A percentile compares a stretch with the other conserved stretches of the same genome.
Conservation (phyloP, 2,797 vertebrate genomes). For the Rhinatrema bivittatum region DNA sequence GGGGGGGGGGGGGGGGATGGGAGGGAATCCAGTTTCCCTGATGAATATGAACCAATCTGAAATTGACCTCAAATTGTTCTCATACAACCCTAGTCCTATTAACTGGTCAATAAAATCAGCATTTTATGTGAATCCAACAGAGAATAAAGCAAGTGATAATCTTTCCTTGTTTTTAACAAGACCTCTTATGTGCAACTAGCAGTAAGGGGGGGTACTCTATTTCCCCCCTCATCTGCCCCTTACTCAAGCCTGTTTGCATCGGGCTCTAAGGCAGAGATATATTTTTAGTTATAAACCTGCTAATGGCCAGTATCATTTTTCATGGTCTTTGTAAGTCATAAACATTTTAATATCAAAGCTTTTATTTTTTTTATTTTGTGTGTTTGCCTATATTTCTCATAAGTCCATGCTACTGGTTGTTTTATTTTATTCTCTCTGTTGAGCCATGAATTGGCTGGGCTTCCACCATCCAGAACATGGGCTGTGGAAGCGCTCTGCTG, state of each 20-base stretch:
- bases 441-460: conserved; percentile 42
- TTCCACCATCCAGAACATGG: conserved; percentile 22
- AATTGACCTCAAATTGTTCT: too few species aligned
- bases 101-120: conserved; percentile 22
- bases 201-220: too few species aligned
- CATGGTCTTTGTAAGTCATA: conserved; percentile 85
- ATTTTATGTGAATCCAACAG: conserved; percentile 18
- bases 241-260: conserved; percentile 68
- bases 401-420: conserved; percentile 62
- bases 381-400: conserved; percentile 67
- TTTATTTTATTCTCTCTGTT: conserved; percentile 44
- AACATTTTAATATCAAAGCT: conserved; percentile 87
- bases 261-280: conserved; percentile 66
- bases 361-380: conserved; percentile 65
- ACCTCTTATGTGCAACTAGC: conserved; percentile 24
- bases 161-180: not conserved
- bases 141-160: conserved; percentile 3
- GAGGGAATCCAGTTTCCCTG: too few species aligned
- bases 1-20: too few species aligned
- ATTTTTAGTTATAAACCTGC: conserved; percentile 86
- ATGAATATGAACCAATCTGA: too few species aligned
- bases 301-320: conserved; percentile 87
- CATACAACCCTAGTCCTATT: too few species aligned
- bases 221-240: conserved; percentile 24
- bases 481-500: too few species aligned